phyloP scores from a whole-genome alignment of 2,797 vertebrate species.

The Acropternis orthonyx region DNA sequence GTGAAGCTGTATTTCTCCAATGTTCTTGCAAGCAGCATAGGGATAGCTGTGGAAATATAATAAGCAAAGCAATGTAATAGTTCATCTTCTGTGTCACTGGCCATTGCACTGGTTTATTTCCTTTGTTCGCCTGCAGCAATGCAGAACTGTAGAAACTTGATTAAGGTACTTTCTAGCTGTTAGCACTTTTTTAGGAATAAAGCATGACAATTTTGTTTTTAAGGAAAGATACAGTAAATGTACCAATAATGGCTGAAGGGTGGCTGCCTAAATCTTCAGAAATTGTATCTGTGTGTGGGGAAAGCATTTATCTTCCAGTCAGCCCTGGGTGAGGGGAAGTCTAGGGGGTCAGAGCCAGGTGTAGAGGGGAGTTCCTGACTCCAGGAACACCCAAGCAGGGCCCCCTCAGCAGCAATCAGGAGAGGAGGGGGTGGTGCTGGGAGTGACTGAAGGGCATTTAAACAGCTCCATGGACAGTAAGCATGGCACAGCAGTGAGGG shows the following conservation, averaged over 20 bases:
- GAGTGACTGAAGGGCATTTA: neutral
- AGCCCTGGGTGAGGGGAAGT: neutral
- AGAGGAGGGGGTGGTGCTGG: neutral
- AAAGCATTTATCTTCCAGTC: neutral
- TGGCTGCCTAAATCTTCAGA: neutral
- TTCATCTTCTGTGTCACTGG: neutral
- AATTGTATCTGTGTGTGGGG: fast-evolving
- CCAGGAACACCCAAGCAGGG: neutral
- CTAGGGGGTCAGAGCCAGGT: neutral
- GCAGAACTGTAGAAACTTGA: neutral
- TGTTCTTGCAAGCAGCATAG: neutral
- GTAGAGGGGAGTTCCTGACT: neutral
- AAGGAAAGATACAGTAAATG: neutral
- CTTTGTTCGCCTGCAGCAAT: neutral
- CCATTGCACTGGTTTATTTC: neutral
- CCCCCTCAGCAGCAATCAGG: no score
- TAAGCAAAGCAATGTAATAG: neutral
- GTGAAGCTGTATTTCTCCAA: neutral
- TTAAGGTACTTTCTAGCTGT: neutral
- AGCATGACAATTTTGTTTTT: neutral
- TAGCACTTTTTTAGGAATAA: neutral
- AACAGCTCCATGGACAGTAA: neutral
- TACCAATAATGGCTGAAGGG: neutral
- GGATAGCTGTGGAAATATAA: neutral
- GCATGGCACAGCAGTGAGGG: neutral